Conservation (phyloP, 2,888 invertebrate species). For the Hydropsyche betteni region DNA sequence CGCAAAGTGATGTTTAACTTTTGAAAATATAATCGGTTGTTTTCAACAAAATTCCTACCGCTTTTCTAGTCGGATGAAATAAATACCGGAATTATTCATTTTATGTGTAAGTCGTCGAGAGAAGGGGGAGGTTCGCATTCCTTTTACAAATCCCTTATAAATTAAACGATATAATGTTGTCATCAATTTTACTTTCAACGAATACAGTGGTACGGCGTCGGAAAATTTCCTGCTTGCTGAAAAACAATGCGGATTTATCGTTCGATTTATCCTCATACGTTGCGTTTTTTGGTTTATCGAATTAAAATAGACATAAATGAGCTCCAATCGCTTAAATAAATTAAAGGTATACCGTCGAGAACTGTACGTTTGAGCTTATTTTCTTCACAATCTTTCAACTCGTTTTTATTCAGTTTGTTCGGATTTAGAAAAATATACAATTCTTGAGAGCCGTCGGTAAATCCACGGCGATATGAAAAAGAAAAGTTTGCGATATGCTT, state of each 20-base stretch:
- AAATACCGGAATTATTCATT: constrained; percentile 30
- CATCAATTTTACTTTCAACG: constrained; percentile 22
- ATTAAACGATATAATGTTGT: constrained; percentile 20
- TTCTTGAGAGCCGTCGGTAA: not conserved
- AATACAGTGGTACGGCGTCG: not conserved
- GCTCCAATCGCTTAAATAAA: too few relatives aligned
- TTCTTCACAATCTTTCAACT: too few relatives aligned
- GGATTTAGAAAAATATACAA: not conserved
- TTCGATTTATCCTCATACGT: too few relatives aligned
- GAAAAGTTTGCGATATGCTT: constrained; percentile 15
- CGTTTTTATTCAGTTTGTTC: constrained; percentile 6
- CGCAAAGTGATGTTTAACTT: not conserved
- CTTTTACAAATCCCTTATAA: constrained; percentile 26
- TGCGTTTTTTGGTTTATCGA: too few relatives aligned
- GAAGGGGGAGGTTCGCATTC: not conserved
- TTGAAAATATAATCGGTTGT: constrained; percentile 7
- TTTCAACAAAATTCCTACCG: constrained; percentile 3
- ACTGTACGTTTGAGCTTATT: too few relatives aligned
- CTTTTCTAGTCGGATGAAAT: constrained; percentile 10
- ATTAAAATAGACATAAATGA: too few relatives aligned
- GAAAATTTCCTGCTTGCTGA: too few relatives aligned
- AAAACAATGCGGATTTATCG: too few relatives aligned
- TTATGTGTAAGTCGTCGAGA: not conserved
- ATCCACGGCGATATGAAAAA: not conserved
- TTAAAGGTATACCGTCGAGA: too few relatives aligned